Base-by-base conservation (phyloP, 1,140 invertebrate species). In the Agrilus planipennis region DNA sequence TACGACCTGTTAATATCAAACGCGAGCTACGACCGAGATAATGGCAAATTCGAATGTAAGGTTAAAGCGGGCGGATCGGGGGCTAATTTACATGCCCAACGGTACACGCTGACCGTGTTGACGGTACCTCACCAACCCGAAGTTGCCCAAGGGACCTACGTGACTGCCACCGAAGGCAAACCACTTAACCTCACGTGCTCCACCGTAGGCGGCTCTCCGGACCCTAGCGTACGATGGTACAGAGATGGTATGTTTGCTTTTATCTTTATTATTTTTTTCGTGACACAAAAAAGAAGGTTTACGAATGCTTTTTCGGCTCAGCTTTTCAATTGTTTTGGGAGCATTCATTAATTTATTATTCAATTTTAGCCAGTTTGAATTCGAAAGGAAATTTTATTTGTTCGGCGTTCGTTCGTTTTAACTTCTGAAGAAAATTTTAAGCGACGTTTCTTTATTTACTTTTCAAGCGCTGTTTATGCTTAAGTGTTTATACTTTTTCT, bases 21-120 rank as follows among this genome's bases (percentile, higher is more conserved):
- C 57, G 81, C 84, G 1, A 83, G 81, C 15, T 93, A 92, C 64
- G 84, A 84, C 52, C 70, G 85, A 1, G 89, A 94, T 65, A 90
- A 93, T 57, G 89, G 89, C 4, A 76, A 80, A 45, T 93, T 92
- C 65, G 87, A 90, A 65, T 94, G 89, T 57, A 75, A 83, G 15
- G 73, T 91, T 29, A 91, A 90, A 61, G 81, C 81, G 17, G 77
- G 75, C 18, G 84, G 86, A 9, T 86, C 80, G 7, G 89, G 89
- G 1, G 70, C 74, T 6, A 84, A 86, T 54, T 67, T 90, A 15
- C 85, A 89, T 64, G 77, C 80, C 39, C 84, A 89, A 61, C 77
- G 77, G 22, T 80, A 89, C 52, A 75, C 77, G 30, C 67, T 94
- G 34, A 90, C 87, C 4, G 89, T 94, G 10, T 69, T 94, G 5